Evolutionary conservation across 2,888 invertebrate genomes (phyloP).

Genomic region (Hirudinaria manillensis): DNA sequence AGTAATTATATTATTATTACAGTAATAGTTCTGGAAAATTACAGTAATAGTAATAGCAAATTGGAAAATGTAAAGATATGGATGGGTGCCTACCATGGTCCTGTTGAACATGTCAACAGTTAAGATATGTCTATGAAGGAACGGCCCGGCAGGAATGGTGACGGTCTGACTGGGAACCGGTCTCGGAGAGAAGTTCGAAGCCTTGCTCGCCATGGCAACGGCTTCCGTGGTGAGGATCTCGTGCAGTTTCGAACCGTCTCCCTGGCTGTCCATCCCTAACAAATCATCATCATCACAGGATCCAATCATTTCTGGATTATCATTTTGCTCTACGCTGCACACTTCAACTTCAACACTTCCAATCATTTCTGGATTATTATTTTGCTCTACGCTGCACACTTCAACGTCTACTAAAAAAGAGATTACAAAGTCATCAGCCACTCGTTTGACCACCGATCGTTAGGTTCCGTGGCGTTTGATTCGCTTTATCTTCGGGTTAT

Average conservation of each 20-base stretch:
- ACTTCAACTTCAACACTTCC: too few relatives aligned
- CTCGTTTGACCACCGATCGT: too few relatives aligned
- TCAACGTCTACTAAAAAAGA: too few relatives aligned
- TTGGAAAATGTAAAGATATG: too few relatives aligned
- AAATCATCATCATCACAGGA: neutral
- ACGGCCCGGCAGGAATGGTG: constrained; percentile 51
- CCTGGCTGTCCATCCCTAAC: constrained; percentile 26
- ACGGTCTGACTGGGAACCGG: constrained; percentile 28
- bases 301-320: neutral
- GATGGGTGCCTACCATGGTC: constrained; percentile 58
- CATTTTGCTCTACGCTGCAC: too few relatives aligned
- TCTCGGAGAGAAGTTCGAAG: constrained; percentile 16
- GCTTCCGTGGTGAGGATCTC: constrained; percentile 13
- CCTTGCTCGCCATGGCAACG: neutral
- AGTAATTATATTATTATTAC: neutral
- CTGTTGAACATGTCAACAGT: constrained; percentile 79
- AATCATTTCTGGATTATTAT: neutral
- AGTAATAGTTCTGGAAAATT: neutral
- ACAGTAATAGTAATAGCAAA: neutral
- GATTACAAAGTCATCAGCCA: too few relatives aligned
- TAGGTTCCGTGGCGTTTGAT: too few relatives aligned
- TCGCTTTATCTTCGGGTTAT: too few relatives aligned
- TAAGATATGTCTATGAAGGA: constrained; percentile 68
- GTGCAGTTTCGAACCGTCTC: constrained; percentile 15
- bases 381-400: too few relatives aligned